These are phyloP conservation scores for Myocastor coypus DNA, from an alignment of 2,113 vertebrate species.

Conservation along the genomic window DNA sequence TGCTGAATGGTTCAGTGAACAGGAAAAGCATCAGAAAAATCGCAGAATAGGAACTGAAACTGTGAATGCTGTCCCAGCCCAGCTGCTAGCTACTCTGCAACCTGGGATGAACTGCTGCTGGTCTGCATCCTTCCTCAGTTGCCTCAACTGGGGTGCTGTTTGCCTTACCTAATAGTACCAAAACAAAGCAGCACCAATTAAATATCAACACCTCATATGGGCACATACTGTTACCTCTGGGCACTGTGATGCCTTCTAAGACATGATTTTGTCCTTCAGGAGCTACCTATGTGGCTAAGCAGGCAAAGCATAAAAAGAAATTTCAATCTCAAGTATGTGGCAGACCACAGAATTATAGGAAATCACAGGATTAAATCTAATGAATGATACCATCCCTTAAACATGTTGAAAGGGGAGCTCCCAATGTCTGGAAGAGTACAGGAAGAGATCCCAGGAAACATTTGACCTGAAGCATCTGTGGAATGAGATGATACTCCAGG, in stretches of 20 bases:
- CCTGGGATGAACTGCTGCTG: neutral
- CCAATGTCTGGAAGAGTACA: neutral
- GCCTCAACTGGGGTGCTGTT: neutral
- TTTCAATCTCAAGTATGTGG: neutral
- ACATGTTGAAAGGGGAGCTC: neutral
- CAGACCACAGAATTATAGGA: neutral
- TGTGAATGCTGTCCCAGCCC: neutral
- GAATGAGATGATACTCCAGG: neutral
- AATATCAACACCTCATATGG: neutral
- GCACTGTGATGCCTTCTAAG: neutral
- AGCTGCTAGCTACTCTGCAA: neutral
- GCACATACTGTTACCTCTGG: neutral
- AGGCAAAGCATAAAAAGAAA: neutral
- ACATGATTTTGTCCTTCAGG: neutral
- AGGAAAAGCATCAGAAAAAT: neutral
- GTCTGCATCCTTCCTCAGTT: neutral
- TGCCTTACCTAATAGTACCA: neutral
- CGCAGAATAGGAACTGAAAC: neutral
- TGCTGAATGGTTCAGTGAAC: neutral
- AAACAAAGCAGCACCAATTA: neutral
- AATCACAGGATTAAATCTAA: neutral
- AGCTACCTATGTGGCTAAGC: neutral
- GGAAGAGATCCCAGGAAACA: neutral
- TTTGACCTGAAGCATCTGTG: accelerated
- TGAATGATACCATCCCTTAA: neutral